Base-by-base conservation (phyloP, 2,888 invertebrate species). In the Drosophila tanythrix region DNA sequence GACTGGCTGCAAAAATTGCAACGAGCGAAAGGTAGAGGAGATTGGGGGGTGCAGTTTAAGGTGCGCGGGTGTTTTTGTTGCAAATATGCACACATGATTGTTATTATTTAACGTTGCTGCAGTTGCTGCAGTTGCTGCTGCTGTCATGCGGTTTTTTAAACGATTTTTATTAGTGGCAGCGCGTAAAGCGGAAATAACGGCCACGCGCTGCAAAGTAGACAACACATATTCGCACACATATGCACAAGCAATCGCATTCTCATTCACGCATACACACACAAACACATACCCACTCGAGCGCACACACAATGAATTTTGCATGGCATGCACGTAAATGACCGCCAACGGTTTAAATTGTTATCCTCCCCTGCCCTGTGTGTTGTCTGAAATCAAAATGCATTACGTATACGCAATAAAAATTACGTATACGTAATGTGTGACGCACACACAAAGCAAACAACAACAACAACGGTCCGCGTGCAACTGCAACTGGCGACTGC, bases 131-230 rank as follows among this genome's bases (percentile, higher is more conserved):
- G 62, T 38, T 66, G 70, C 56, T 63, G 56, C 25, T 76, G 68
- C 78, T 79, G 78, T 86, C 87, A 71, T 89, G 85, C 74, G 89
- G 89, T 89, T 89, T 85, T 86, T 85, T 89, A 89, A 84, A 84
- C 84, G 84, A 87, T 84, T 84, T 84, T 84, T 84, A 89, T 84
- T 84, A 89, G 84, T 84, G 85, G 85, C 83, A 86, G 72, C 79
- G 88, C 84, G 84, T 81, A 79, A 83, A 84, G 76, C 84, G 84
- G 84, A 84, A 84, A 89, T 84, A 89, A 84, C 82, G 77, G 84
- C 89, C 89, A 84, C 89, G 89, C 89, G 89, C 88, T 88, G 89
- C 87, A 87, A 89, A 89, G 88, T 79, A 87, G 84, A 76, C 84
- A 85, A 78, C 77, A 67, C 89, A 88, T 8, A 25, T 46, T 46